Percentiles rank a stretch among this genome's conserved stretches.
Conservation (phyloP, 64 coral and sea anemone genomes). For the Actinia tenebrosa region DNA sequence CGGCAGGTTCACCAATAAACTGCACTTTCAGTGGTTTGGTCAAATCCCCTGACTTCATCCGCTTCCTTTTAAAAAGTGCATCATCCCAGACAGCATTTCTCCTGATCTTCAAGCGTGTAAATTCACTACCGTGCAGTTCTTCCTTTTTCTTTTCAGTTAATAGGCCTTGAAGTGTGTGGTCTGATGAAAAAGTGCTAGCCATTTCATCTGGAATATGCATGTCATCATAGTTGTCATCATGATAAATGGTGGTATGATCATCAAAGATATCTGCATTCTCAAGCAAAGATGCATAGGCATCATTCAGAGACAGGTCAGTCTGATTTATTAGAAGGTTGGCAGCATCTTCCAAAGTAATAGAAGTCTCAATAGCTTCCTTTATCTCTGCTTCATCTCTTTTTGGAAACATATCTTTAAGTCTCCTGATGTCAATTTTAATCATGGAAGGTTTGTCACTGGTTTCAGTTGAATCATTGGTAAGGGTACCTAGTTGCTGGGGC, state of each 20-base stretch:
- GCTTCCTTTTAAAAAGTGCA: conserved; percentile 15
- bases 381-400: conserved; percentile 28
- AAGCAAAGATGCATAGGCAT: conserved; percentile 44
- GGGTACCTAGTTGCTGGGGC: conserved; percentile 25
- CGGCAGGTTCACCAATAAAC: conserved; percentile 59
- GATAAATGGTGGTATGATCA: conserved; percentile 7
- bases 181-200: conserved; percentile 26
- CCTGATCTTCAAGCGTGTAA: conserved; percentile 4
- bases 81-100: conserved; percentile 20
- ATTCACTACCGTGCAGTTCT: conserved; percentile 5
- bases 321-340: conserved; percentile 14
- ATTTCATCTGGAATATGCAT: conserved; percentile 3
- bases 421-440: conserved; percentile 22
- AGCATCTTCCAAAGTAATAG: conserved; percentile 31
- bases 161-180: conserved; percentile 31
- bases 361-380: conserved; percentile 24
- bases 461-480: conserved; percentile 34
- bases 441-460: conserved; percentile 23
- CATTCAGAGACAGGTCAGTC: conserved; percentile 24
- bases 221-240: conserved; percentile 26
- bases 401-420: conserved; percentile 34
- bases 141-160: conserved; percentile 15
- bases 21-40: conserved; percentile 47
- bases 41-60: conserved; percentile 24
- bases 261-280: neutral